Evolutionary conservation across 1,140 invertebrate species (phyloP).

Genomic region (Leptopilina clavipes): DNA sequence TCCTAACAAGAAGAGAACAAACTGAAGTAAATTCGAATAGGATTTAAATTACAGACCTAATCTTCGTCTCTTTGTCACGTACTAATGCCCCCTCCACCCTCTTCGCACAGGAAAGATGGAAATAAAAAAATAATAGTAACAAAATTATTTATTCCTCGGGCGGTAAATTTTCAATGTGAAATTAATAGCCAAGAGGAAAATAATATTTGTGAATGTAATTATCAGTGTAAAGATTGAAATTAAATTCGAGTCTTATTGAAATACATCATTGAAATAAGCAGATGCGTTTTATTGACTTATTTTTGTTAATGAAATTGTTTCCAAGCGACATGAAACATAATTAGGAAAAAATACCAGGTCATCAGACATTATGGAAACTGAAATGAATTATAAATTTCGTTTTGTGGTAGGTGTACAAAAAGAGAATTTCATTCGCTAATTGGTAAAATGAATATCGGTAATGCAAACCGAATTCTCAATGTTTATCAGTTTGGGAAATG

Average conservation of each 20-base stretch:
- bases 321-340: not conserved
- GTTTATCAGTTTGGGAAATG: conserved; percentile 32
- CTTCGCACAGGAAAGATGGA: not conserved
- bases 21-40: conserved; percentile 7
- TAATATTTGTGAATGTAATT: too few species aligned
- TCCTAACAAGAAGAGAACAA: conserved; percentile 28
- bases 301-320: not conserved
- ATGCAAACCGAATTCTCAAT: conserved; percentile 25
- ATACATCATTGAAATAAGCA: not conserved
- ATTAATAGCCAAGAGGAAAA: too few species aligned
- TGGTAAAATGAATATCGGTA: conserved; percentile 28
- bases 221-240: too few species aligned
- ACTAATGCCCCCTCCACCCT: not conserved
- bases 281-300: not conserved
- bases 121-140: not conserved
- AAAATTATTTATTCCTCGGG: too few species aligned
- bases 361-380: not conserved
- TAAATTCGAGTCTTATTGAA: too few species aligned
- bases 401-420: not conserved
- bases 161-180: too few species aligned
- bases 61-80: conserved; percentile 9
- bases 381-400: conserved; percentile 1
- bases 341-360: not conserved
- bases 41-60: conserved; percentile 27
- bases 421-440: conserved; percentile 30